Conservation (phyloP, 2,113 vertebrate species). For the Semnopithecus entellus region DNA sequence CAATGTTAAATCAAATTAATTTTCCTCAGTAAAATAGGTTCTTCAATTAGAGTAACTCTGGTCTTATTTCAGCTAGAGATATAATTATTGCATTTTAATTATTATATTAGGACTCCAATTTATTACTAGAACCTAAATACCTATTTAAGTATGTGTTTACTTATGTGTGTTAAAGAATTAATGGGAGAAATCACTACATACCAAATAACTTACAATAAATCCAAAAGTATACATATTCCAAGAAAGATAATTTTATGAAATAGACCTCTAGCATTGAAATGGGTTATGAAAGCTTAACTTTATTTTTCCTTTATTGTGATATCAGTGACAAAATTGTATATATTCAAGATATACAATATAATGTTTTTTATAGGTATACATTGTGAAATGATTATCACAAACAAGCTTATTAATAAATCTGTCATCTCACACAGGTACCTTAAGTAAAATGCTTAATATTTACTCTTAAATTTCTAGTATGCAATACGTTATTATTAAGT, state of each 20-base stretch:
- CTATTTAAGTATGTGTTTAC: conserved; percentile 14
- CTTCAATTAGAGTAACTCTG: neutral
- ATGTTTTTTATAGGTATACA: neutral
- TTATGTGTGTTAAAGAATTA: neutral
- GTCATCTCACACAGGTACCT: neutral
- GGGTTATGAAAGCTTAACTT: neutral
- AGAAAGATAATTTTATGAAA: neutral
- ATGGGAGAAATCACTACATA: neutral
- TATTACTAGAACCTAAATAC: neutral
- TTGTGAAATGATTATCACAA: neutral
- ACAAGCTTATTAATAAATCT: neutral
- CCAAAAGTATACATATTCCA: neutral
- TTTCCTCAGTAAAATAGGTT: conserved; percentile 41
- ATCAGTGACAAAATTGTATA: neutral
- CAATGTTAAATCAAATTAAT: conserved; percentile 52
- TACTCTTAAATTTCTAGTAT: neutral
- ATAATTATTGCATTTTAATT: conserved; percentile 16
- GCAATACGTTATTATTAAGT: too few species aligned
- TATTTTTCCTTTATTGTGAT: neutral
- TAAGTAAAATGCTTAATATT: neutral
- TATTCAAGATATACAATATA: neutral
- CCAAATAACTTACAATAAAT: neutral
- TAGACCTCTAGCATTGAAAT: neutral
- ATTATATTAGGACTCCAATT: neutral
- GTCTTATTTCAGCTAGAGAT: neutral